These are phyloP conservation scores for Luidia sarsii DNA, from an alignment of 53 echinoderm and acorn worm species.

Conservation along the genomic window DNA sequence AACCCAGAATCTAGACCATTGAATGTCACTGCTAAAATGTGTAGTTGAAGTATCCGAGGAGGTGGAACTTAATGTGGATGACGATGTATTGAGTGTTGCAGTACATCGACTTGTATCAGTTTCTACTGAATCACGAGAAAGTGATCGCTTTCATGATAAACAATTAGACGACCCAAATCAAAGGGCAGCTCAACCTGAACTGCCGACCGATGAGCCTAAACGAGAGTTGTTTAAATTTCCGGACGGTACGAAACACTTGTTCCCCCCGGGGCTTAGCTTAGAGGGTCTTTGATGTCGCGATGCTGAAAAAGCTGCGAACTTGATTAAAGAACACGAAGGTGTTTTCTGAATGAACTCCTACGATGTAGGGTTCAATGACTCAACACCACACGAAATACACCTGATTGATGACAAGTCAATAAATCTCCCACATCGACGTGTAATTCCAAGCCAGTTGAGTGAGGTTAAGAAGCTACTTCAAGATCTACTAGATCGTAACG, in stretches of 20 bases:
- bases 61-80: no score
- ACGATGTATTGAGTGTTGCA: no score
- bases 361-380: neutral
- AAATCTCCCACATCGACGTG: slow-evolving; percentile 4
- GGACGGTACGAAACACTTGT: neutral
- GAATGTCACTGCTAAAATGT: no score
- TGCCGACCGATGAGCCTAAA: no score
- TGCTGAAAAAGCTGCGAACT: neutral
- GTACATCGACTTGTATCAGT: no score
- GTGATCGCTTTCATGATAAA: no score
- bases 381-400: neutral
- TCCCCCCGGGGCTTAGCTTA: neutral
- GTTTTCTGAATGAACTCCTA: neutral
- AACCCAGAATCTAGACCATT: no score
- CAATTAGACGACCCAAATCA: no score
- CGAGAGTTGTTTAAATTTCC: neutral
- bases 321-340: neutral
- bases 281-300: no score
- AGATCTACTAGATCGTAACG: slow-evolving; percentile 10
- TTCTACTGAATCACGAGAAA: no score
- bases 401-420: neutral
- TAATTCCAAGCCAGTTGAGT: neutral
- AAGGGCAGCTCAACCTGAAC: no score
- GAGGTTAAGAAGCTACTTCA: slow-evolving; percentile 26
- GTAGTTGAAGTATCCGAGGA: no score